A percentile compares a stretch with the other conserved stretches of the same genome.
These are phyloP conservation scores for Anaspis maculata DNA, from an alignment of 2,888 invertebrate genomes.

Conservation along the genomic window DNA sequence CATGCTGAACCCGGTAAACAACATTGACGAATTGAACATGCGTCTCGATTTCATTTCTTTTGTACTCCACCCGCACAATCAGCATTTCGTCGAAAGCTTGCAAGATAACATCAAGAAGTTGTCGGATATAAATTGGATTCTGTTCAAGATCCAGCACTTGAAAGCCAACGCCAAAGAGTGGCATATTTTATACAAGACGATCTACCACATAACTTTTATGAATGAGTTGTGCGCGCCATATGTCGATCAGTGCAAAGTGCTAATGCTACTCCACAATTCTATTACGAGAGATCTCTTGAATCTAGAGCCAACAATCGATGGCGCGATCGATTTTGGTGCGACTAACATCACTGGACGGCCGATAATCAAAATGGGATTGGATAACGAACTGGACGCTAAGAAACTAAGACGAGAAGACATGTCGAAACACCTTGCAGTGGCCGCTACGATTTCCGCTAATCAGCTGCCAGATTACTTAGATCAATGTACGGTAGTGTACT, in stretches of 20 bases:
- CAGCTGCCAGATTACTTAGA: constrained; percentile 58
- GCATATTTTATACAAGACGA: constrained; percentile 63
- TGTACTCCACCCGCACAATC: constrained; percentile 54
- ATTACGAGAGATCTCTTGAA: constrained; percentile 47
- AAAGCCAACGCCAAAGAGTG: constrained; percentile 58
- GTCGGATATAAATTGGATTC: constrained; percentile 54
- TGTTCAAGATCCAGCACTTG: constrained; percentile 55
- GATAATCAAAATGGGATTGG: constrained; percentile 66
- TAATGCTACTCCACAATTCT: constrained; percentile 44
- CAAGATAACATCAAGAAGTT: constrained; percentile 54
- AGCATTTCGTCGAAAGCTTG: constrained; percentile 53
- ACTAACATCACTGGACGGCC: constrained; percentile 55
- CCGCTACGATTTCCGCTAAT: constrained; percentile 61
- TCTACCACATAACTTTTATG: constrained; percentile 59
- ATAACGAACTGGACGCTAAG: constrained; percentile 65
- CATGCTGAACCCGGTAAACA: constrained; percentile 62
- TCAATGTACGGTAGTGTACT: constrained; percentile 59
- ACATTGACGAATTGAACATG: constrained; percentile 50
- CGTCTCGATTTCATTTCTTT: constrained; percentile 65
- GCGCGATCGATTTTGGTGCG: constrained; percentile 63
- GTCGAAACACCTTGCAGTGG: constrained; percentile 62
- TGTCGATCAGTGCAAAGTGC: constrained; percentile 44
- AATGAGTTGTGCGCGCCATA: constrained; percentile 55
- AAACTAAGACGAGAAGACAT: constrained; percentile 62
- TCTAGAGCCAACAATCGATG: constrained; percentile 61